Percentiles rank a stretch among this genome's conserved stretches.
phyloP scores from a whole-genome alignment of 2,888 invertebrate genomes.

The Pantelozetes paolii region DNA sequence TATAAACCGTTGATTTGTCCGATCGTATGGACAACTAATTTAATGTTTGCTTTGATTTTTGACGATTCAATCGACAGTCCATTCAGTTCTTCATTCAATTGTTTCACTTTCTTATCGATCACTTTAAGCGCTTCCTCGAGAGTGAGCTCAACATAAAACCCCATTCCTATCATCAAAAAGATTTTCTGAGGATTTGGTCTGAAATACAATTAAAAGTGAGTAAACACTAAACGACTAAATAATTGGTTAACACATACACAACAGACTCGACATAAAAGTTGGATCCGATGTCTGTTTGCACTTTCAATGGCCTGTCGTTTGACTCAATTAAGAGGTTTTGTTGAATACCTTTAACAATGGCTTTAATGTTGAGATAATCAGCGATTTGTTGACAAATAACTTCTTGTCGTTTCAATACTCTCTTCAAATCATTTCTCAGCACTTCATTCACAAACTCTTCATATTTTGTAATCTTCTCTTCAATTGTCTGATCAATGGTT shows the following conservation, averaged over 20 bases:
- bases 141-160: constrained; percentile 69
- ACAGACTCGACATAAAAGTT: constrained; percentile 44
- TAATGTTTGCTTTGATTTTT: constrained; percentile 47
- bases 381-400: constrained; percentile 64
- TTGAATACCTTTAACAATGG: constrained; percentile 63
- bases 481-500: neutral
- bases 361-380: constrained; percentile 69
- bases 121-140: constrained; percentile 67
- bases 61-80: constrained; percentile 58
- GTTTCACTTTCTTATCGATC: constrained; percentile 64
- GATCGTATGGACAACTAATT: constrained; percentile 44
- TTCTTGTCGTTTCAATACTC: constrained; percentile 58
- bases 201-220: constrained; percentile 41
- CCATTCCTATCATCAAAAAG: constrained; percentile 69
- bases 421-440: constrained; percentile 66
- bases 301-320: constrained; percentile 26
- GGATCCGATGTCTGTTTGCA: constrained; percentile 41
- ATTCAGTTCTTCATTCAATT: constrained; percentile 62
- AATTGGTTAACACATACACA: constrained; percentile 35
- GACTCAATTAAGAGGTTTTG: constrained; percentile 41
- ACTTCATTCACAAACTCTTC: constrained; percentile 75
- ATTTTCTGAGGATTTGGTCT: constrained; percentile 62
- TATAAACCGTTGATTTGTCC: constrained; percentile 20
- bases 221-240: neutral
- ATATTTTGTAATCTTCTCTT: constrained; percentile 54